Conservation (phyloP, 2,797 vertebrate species). For the Hydrocynus forskahlii region DNA sequence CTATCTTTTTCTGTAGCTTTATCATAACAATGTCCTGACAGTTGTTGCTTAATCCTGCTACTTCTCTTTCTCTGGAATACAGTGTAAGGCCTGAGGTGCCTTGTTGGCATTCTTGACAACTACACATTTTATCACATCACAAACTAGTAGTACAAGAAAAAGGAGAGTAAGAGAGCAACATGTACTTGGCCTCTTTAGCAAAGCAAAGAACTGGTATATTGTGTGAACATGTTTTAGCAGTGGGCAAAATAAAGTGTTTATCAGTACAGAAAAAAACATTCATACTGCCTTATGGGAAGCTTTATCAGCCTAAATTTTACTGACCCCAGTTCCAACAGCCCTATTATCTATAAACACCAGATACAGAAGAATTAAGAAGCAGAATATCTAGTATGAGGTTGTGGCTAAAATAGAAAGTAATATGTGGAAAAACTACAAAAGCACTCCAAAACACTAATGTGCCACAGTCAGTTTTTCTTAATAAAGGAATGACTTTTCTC, state of each 20-base stretch:
- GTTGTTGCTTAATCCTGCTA: not conserved
- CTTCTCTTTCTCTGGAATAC: too few relatives aligned
- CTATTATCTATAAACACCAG: constrained; percentile 14
- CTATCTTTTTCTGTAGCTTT: not conserved
- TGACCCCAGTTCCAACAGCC: not conserved
- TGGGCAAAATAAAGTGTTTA: too few relatives aligned
- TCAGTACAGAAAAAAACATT: not conserved
- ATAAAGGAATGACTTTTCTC: constrained; percentile 55
- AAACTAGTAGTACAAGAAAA: too few relatives aligned
- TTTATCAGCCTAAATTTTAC: not conserved
- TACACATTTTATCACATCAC: not conserved
- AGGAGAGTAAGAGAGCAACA: not conserved
- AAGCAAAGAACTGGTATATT: not conserved
- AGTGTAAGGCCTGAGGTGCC: too few relatives aligned
- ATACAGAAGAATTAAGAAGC: not conserved
- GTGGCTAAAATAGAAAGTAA: not conserved
- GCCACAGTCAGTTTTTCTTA: constrained; percentile 34
- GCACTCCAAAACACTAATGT: not conserved
- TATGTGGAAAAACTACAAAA: not conserved
- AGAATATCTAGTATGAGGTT: not conserved
- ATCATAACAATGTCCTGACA: not conserved
- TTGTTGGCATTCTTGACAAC: too few relatives aligned
- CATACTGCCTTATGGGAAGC: not conserved
- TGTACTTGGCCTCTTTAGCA: not conserved
- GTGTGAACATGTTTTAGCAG: not conserved